Conservation (phyloP, 2,888 invertebrate species). For the Drosophila neonasuta region DNA sequence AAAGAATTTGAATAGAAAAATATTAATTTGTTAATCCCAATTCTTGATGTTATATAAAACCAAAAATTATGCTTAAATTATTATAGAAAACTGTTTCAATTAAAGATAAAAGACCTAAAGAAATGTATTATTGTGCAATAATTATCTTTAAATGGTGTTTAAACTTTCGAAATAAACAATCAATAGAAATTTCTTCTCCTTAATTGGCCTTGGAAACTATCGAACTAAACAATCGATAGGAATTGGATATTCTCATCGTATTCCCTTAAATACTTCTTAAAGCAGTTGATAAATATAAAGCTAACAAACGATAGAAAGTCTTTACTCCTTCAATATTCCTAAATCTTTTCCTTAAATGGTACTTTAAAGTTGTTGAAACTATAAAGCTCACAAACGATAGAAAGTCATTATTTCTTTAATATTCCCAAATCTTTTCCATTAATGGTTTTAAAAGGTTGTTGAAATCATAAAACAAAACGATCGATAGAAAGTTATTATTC, state of each 20-base stretch:
- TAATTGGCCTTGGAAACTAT: no score
- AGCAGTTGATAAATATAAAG: neutral
- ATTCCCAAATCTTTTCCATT: neutral
- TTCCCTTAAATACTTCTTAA: neutral
- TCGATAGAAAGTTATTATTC: neutral
- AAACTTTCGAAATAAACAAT: no score
- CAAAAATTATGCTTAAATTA: no score
- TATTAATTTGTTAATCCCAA: no score
- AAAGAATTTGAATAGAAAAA: no score
- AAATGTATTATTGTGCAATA: no score
- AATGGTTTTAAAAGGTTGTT: neutral
- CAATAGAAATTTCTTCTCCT: no score
- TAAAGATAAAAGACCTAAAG: no score
- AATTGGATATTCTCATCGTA: neutral
- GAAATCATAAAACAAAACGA: slow-evolving; percentile 1
- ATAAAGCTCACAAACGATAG: neutral
- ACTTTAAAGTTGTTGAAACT: neutral
- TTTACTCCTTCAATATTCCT: neutral
- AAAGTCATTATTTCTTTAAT: neutral
- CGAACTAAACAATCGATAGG: neutral
- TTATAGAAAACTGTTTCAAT: no score
- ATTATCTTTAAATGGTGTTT: no score
- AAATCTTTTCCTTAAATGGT: neutral
- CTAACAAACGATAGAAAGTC: neutral
- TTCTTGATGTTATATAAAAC: no score